Base-by-base conservation (phyloP, 2,888 invertebrate species). In the Pseudeuparius sepicola region DNA sequence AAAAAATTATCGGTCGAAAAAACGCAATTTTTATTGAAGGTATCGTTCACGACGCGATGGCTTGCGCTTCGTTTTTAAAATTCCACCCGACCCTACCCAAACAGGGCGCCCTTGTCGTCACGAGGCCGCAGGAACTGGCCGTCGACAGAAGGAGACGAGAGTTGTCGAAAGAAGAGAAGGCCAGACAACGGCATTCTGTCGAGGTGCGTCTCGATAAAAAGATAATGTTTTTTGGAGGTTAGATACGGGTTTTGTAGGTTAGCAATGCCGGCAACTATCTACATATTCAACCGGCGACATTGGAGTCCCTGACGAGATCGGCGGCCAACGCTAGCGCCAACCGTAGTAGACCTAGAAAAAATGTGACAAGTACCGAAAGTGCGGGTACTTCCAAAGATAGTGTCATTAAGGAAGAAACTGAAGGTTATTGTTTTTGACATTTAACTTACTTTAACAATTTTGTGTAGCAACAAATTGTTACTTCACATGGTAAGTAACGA, bases 1-100 rank as follows among this genome's bases (percentile, higher is more conserved):
- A 36, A 18, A 12, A 23, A 31, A 11, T 12, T 20, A 16, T n/a
- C n/a, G n/a, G n/a, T n/a, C n/a, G n/a, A n/a, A n/a, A n/a, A n/a
- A n/a, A n/a, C n/a, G n/a, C n/a, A n/a, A n/a, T 13, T 3, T 4
- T 23, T 28, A 24, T 14, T 12, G 40, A 50, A 73, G 78, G 93
- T 9, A 80, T 96, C 28, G 93, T 96, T 0, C 93, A 94, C 57
- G 96, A 97, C 59, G 93, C 96, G 4, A 96, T 97, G 80, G 93
- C 96, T 0, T 94, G 93, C 56, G 92, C 96, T 0, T 89, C 94
- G 1, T 97, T 90, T 57, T 69, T 97, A 5, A 93, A 93, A 63
- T 96, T 96, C 57, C 86, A 89, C 60, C 90, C 89, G 1, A 75
- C 77, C 16, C 60, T 89, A 39, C 85, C 88, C 11, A 89, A 89